Percentiles rank a stretch among this genome's conserved stretches.
Evolutionary conservation across 2,797 vertebrate species (phyloP).

Genomic region (Falco novaeseelandiae): DNA sequence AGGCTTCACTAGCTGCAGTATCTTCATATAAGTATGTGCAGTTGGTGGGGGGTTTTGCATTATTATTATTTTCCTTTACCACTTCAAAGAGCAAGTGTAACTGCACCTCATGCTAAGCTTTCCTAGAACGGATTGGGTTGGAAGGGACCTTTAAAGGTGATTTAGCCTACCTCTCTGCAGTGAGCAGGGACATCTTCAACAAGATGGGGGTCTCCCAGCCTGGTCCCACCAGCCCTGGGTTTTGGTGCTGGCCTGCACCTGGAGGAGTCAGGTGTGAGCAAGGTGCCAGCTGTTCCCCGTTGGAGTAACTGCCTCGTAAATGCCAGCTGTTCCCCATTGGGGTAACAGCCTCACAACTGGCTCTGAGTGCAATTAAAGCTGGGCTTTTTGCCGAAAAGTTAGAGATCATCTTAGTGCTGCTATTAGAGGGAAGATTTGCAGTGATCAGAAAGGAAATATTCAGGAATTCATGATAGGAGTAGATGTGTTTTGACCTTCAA

Average conservation of each 20-base stretch:
- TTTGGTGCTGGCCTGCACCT: background rate
- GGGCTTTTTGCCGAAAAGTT: no score
- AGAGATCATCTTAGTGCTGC: no score
- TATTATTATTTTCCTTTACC: background rate
- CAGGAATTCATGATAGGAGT: background rate
- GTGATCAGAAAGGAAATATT: no score
- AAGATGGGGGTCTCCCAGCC: background rate
- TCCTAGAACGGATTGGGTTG: no score
- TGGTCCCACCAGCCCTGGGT: background rate
- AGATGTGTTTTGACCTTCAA: background rate
- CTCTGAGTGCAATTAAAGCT: no score
- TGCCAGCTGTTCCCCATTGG: no score
- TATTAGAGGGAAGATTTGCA: no score
- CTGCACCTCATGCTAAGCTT: background rate
- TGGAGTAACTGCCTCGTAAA: no score
- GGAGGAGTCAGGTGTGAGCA: rapidly evolving
- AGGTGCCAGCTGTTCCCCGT: background rate
- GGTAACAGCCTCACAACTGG: background rate
- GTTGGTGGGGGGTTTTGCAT: background rate
- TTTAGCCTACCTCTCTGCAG: no score
- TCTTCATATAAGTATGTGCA: background rate
- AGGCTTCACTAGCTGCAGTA: background rate
- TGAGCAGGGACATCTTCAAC: background rate
- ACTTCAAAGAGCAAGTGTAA: background rate
- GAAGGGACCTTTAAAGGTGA: background rate